Conservation (phyloP, 2,888 invertebrate genomes). For the Trissolcus brochymenae region DNA sequence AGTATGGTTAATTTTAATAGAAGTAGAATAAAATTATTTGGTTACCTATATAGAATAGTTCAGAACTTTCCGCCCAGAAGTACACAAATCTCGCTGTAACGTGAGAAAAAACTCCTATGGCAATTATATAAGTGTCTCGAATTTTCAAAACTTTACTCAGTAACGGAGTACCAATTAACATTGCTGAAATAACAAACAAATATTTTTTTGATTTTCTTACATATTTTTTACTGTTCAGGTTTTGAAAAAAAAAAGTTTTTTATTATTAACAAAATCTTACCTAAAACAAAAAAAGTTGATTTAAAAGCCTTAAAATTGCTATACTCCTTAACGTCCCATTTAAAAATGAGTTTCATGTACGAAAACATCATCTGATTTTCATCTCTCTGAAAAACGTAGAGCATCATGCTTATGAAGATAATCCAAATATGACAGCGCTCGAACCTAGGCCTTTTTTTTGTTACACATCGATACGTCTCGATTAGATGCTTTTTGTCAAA, state of each 20-base stretch:
- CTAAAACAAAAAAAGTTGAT: conserved; percentile 83
- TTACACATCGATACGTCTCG: conserved; percentile 81
- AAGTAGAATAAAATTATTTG: conserved; percentile 5
- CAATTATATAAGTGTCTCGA: conserved; percentile 84
- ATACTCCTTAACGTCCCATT: conserved; percentile 83
- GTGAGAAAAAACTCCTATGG: conserved; percentile 84
- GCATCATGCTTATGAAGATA: conserved; percentile 84
- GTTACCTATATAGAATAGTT: conserved; percentile 80
- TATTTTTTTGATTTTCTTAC: conserved; percentile 1
- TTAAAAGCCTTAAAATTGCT: conserved; percentile 87
- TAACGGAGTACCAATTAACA: conserved; percentile 84
- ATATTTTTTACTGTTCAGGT: neutral
- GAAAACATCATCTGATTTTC: conserved; percentile 86
- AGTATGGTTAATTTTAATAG: too few species aligned
- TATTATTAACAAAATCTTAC: conserved; percentile 60
- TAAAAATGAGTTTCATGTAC: conserved; percentile 84
- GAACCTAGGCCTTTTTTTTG: conserved; percentile 79
- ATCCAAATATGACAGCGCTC: conserved; percentile 82
- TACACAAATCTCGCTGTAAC: conserved; percentile 83
- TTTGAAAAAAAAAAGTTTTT: neutral
- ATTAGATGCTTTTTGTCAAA: conserved; percentile 84
- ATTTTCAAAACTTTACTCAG: conserved; percentile 83
- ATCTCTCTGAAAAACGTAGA: conserved; percentile 90
- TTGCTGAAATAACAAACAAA: conserved; percentile 73
- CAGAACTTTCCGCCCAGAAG: conserved; percentile 79